Base-by-base conservation (phyloP, 2,888 invertebrate genomes). In the Scaeva pyrastri region DNA sequence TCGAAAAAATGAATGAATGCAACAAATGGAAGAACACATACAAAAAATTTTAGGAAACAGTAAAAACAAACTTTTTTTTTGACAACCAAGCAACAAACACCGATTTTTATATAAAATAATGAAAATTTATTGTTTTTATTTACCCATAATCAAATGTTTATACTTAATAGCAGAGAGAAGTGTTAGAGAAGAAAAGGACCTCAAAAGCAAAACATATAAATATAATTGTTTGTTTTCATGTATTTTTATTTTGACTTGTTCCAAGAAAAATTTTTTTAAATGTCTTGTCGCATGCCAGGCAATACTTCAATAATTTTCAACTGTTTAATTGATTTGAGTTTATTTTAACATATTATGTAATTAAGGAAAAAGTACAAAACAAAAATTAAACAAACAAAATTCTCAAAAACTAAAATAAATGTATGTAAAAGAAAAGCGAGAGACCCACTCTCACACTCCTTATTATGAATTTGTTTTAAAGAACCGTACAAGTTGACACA, bases 1-100 rank as follows among this genome's bases (percentile, higher is more conserved):
- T 70, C n/a, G 50, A 43, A 68, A 43, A 68, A 74, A 43, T 14
- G 36, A 74, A 62, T 62, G 23, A 73, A 62, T 58, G 16, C 56
- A 84, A 71, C 36, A 68, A 50, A 68, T 68, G 36, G 23, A 14
- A 48, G 41, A 48, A 78, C 45, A 78, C 52, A 68, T 52, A 19
- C 26, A 62, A 68, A 68, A 71, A 19, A 72, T 45, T 73, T 14
- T 56, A 45, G 48, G 21, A 48, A 73, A 56, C 43, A 45, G 45
- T n/a, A 43, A 56, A 12, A 56, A 71, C 58, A 75, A 60, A 70
- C 16, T 56, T 26, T 71, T 72, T 76, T 26, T 72, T 80, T 36
- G 60, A 76, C 76, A 73, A 76, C 72, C 72, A 84, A 84, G 84
- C 79, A 79, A 79, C 80, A 76, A 85, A 85, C 80, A 85, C 72